phyloP scores from a whole-genome alignment of 2,797 vertebrate genomes.

The Podarcis lilfordi region DNA sequence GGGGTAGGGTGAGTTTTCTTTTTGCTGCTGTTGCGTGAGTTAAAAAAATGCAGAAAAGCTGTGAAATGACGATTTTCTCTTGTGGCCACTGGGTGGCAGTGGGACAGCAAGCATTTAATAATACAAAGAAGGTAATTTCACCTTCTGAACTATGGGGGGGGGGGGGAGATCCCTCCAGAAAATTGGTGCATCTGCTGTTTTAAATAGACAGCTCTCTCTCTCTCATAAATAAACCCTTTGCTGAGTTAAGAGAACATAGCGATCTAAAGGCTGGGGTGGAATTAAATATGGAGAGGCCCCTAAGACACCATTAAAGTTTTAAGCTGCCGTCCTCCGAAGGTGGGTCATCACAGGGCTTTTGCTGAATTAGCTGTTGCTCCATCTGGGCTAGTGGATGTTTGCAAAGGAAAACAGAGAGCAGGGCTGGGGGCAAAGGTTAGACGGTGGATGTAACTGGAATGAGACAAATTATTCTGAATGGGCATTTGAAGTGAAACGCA shows the following conservation, averaged over 20 bases:
- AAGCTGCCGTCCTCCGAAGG: not conserved
- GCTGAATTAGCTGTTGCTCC: not conserved
- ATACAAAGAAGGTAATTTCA: not conserved
- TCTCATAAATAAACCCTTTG: slow-evolving; percentile 21
- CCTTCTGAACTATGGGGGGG: not conserved
- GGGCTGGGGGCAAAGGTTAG: not conserved
- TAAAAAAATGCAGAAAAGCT: not conserved
- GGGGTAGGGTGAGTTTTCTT: too few relatives aligned
- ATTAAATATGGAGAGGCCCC: not conserved
- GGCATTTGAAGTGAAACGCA: too few relatives aligned
- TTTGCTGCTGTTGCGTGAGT: too few relatives aligned
- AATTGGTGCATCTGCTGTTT: slow-evolving; percentile 9
- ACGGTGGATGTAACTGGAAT: not conserved
- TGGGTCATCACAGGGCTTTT: not conserved
- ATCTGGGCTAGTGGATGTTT: not conserved
- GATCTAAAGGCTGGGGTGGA: not conserved
- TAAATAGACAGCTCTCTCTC: not conserved
- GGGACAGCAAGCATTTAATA: slow-evolving; percentile 16
- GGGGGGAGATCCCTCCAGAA: not conserved
- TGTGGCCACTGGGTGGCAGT: slow-evolving; percentile 66
- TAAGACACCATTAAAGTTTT: rapidly evolving
- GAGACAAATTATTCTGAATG: not conserved
- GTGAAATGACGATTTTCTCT: not conserved
- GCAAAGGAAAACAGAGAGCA: not conserved
- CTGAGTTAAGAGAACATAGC: not conserved